A percentile compares a stretch with the other conserved stretches of the same genome.
Conservation (phyloP, 2,113 vertebrate species). For the Vidua macroura region DNA sequence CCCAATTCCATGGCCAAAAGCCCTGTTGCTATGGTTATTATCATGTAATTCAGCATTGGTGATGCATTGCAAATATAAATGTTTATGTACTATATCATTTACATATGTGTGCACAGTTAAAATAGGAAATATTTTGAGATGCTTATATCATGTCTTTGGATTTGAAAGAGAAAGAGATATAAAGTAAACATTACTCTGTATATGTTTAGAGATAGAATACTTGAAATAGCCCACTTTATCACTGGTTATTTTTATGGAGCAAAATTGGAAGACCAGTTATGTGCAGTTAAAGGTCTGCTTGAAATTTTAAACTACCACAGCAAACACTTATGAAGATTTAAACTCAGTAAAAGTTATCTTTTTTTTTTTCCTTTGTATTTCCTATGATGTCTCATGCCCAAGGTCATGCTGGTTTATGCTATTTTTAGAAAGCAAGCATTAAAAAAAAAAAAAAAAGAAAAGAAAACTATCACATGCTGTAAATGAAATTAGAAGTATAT, state of each 20-base stretch:
- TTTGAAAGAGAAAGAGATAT: neutral
- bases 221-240: neutral
- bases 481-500: neutral
- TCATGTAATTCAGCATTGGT: neutral
- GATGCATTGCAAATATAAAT: neutral
- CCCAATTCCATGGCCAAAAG: neutral
- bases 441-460: too few species aligned
- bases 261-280: neutral
- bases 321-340: neutral
- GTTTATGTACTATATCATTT: neutral
- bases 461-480: accelerated
- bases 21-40: neutral
- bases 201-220: neutral
- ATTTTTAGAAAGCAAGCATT: neutral
- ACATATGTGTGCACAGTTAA: neutral
- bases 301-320: neutral
- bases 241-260: neutral
- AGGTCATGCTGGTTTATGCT: neutral
- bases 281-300: neutral
- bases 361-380: neutral
- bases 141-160: neutral
- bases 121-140: neutral
- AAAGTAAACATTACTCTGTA: neutral
- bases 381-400: neutral
- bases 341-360: neutral